Evolutionary conservation across 2,113 vertebrate species (phyloP).

Genomic region (Monopterus albus): DNA sequence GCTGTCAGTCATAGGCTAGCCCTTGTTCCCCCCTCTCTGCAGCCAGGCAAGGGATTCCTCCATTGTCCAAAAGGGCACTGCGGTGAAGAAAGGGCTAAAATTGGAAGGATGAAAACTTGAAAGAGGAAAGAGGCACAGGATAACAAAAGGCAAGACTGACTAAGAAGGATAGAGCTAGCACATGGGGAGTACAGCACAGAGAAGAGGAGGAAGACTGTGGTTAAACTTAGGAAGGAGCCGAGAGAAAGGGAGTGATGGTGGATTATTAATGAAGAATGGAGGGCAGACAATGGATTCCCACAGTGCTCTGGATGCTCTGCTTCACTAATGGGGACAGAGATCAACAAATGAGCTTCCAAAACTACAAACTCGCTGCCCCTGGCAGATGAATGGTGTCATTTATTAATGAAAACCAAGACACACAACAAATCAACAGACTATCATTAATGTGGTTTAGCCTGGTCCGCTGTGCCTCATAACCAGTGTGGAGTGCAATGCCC

Average conservation of each 20-base stretch:
- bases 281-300: conserved; percentile 63
- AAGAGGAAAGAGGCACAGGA: conserved; percentile 47
- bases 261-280: conserved; percentile 73
- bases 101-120: conserved; percentile 59
- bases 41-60: conserved; percentile 58
- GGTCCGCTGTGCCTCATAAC: background rate
- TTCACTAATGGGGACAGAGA: conserved; percentile 48
- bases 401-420: conserved; percentile 16
- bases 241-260: conserved; percentile 56
- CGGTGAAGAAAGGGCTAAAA: conserved; percentile 29
- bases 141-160: conserved; percentile 68
- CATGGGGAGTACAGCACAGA: conserved; percentile 19
- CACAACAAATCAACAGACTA: conserved; percentile 2
- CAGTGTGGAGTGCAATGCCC: background rate
- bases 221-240: conserved; percentile 24
- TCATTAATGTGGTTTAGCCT: conserved; percentile 19
- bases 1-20: conserved; percentile 71
- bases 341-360: conserved; percentile 36
- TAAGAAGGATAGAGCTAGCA: conserved; percentile 45
- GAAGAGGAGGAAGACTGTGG: conserved; percentile 51
- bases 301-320: conserved; percentile 39
- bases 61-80: conserved; percentile 71
- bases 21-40: conserved; percentile 17
- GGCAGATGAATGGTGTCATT: conserved; percentile 10
- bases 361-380: conserved; percentile 3